Conservation (phyloP, 2,113 vertebrate genomes). For the Grammomys surdaster region DNA sequence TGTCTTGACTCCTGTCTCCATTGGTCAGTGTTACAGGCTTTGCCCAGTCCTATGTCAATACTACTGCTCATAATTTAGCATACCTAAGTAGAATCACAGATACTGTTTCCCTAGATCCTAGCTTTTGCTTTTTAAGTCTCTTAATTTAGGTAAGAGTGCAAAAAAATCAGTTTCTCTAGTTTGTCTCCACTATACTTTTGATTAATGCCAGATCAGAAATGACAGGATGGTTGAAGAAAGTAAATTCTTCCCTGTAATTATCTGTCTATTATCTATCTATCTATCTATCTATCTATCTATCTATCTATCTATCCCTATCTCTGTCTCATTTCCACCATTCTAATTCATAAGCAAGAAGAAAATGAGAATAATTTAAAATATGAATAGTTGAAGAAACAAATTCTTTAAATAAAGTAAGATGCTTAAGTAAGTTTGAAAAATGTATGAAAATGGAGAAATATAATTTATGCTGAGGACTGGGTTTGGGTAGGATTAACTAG, state of each 20-base stretch:
- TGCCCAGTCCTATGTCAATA: neutral
- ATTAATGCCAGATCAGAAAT: neutral
- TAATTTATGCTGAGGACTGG: neutral
- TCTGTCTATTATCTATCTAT: neutral
- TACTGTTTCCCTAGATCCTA: rapidly evolving
- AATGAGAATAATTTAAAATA: neutral
- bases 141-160: neutral
- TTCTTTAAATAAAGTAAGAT: neutral
- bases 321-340: neutral
- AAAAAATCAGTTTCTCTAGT: neutral
- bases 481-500: neutral
- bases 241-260: neutral
- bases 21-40: neutral
- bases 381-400: neutral
- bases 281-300: too few species aligned
- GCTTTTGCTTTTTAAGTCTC: neutral
- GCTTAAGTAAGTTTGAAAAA: neutral
- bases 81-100: neutral
- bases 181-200: neutral
- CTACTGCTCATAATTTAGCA: neutral
- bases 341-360: neutral
- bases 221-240: neutral
- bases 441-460: neutral
- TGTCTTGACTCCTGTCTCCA: rapidly evolving
- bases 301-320: neutral